Percentiles rank a stretch among this genome's conserved stretches.
These are phyloP conservation scores for Myiothlypis chrysogaster DNA, from an alignment of 2,797 vertebrate species.

Conservation along the genomic window DNA sequence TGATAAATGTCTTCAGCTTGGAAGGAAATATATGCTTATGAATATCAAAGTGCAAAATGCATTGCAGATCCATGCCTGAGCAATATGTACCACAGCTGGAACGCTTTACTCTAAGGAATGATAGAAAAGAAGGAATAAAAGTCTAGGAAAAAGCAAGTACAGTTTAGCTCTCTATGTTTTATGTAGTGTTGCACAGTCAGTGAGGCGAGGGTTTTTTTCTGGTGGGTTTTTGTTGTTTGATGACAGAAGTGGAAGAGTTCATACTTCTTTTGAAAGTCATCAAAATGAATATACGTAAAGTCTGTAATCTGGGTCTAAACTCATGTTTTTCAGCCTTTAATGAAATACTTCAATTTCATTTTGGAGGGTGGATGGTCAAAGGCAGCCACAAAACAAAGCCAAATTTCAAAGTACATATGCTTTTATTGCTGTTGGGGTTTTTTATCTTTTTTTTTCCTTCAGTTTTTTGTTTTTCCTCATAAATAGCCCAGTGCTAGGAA, in stretches of 20 bases:
- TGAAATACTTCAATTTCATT: not conserved
- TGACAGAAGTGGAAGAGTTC: not conserved
- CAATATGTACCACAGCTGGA: constrained; percentile 7
- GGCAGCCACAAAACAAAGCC: not conserved
- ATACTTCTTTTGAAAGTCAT: not conserved
- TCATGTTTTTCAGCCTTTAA: not conserved
- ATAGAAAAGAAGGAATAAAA: not conserved
- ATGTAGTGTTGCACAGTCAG: not conserved
- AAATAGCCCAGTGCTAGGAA: not conserved
- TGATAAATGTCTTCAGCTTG: not conserved
- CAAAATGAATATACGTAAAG: not conserved
- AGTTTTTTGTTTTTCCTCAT: not conserved
- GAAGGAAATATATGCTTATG: not conserved
- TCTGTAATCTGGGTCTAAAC: not conserved
- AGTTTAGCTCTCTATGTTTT: not conserved
- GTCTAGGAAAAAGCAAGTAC: not conserved
- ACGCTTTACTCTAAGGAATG: not conserved
- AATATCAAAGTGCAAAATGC: constrained; percentile 25
- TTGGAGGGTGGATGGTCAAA: not conserved
- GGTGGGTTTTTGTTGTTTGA: not conserved
- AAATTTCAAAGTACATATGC: not conserved
- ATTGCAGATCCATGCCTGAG: not conserved
- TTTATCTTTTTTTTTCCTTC: fast-evolving
- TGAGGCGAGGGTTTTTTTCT: not conserved
- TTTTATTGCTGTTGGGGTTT: not conserved